Percentiles rank a stretch among this genome's conserved stretches.
phyloP scores from a whole-genome alignment of 2,888 invertebrate genomes.

The Zaprionus lineosus region DNA sequence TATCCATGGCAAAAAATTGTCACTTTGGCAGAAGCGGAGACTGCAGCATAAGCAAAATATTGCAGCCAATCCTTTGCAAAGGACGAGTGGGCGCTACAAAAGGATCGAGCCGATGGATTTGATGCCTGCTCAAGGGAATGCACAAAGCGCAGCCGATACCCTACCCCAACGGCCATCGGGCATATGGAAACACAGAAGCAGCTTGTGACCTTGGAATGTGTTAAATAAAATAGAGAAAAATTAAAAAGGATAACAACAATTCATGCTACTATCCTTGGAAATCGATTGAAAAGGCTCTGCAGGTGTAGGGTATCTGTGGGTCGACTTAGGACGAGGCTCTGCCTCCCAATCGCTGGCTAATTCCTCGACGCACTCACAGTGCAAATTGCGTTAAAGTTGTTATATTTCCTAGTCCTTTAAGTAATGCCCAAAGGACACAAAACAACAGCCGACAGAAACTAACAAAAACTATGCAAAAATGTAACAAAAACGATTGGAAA shows the following conservation, averaged over 20 bases:
- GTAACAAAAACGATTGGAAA: conserved; percentile 50
- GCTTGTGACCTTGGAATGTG: too few species aligned
- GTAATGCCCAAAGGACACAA: conserved; percentile 24
- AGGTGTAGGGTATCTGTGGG: background rate
- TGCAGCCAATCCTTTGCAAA: conserved; percentile 19
- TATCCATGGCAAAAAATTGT: conserved; percentile 29
- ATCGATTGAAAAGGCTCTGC: too few species aligned
- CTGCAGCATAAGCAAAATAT: conserved; percentile 31
- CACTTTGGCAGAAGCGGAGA: conserved; percentile 2
- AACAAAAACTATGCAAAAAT: conserved; percentile 65
- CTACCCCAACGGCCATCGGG: too few species aligned
- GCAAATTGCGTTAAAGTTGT: conserved; percentile 50
- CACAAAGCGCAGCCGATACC: background rate
- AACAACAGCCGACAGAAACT: conserved; percentile 23
- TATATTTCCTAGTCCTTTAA: conserved; percentile 23
- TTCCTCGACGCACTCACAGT: conserved; percentile 28
- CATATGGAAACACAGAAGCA: too few species aligned
- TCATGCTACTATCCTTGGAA: too few species aligned
- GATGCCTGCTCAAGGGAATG: conserved; percentile 20
- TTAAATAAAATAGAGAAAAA: too few species aligned
- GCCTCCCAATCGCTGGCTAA: conserved; percentile 10
- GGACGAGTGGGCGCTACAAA: background rate
- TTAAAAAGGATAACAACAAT: too few species aligned
- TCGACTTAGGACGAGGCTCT: background rate
- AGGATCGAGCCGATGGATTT: conserved; percentile 1